Evolutionary conservation across 1,140 invertebrate genomes (phyloP), one percentile per base, ranked within the genome.

Genomic region (Aphelinus certus): DNA sequence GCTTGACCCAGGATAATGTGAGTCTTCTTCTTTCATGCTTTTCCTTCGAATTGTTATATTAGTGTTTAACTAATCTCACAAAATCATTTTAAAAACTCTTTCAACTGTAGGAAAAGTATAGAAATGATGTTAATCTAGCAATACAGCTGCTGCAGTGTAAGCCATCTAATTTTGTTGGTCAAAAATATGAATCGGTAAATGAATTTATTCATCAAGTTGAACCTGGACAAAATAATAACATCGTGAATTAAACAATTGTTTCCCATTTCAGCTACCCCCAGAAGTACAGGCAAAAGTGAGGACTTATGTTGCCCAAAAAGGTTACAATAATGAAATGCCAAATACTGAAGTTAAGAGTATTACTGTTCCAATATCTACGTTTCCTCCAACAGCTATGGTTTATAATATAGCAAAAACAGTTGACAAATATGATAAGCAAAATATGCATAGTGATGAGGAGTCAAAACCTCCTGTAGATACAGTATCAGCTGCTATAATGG

Each of bases 91-190:
- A 26, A 26, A 26, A 26, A 26, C 26, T 26, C 26, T 83, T 83
- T 91, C 90, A 26, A 26, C 26, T 26, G 26, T 89, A 98, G 96
- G 96, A 97, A 83, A 92, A 95, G 80, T 98, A 97, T 87, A 94
- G 96, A 88, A 96, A 94, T 87, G 97, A 98, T 87, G 96, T 98
- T 81, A 96, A 95, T 87, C 88, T 97, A 85, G 96, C 96, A 65
- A 96, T 98, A 78, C 96, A 97, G 88, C 89, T 98, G 77, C 88
- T 98, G 46, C 97, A 98, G 83, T 98, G 96, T 86, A 98, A 97
- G 86, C 96, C 97, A 77, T 95, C 95, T 69, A 96, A 96, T 88
- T 98, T 97, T 91, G 93, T 98, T 71, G 92, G 95, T 64, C 96
- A 97, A 82, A 96, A 95, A 88, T 92, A 96, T 83, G 95, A 96